Percentiles rank a stretch among this genome's conserved stretches.
Conservation (phyloP, 64 coral and sea anemone species). For the Montipora efflorescens region DNA sequence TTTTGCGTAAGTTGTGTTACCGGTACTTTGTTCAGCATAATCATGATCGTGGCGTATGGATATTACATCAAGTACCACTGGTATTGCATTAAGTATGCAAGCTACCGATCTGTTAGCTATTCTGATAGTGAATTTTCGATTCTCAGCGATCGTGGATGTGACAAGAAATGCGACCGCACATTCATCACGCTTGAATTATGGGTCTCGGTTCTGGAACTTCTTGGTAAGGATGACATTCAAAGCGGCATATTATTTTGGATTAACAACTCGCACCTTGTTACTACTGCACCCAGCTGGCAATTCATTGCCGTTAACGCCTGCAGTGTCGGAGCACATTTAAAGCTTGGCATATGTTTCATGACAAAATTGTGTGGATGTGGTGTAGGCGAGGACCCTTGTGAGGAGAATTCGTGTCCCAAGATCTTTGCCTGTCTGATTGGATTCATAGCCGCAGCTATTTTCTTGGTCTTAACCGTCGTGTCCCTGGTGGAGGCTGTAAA, state of each 20-base stretch:
- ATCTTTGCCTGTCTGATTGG: too few relatives aligned
- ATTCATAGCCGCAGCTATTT: too few relatives aligned
- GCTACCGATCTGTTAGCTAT: not conserved
- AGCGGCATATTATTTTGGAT: not conserved
- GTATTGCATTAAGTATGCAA: not conserved
- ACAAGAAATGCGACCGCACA: not conserved
- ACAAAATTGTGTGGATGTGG: too few relatives aligned
- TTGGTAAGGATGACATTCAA: not conserved
- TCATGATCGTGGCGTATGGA: not conserved
- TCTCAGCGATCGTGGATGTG: not conserved
- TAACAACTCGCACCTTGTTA: too few relatives aligned
- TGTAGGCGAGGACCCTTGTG: too few relatives aligned
- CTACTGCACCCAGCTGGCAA: too few relatives aligned
- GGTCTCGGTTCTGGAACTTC: not conserved
- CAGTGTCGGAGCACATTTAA: too few relatives aligned
- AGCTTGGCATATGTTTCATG: too few relatives aligned
- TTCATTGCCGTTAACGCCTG: too few relatives aligned
- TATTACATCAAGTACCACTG: not conserved
- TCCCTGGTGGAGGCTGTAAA: too few relatives aligned
- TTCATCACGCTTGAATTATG: not conserved
- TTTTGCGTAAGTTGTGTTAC: not conserved
- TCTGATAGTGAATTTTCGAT: not conserved
- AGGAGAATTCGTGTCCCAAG: too few relatives aligned
- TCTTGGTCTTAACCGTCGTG: too few relatives aligned
- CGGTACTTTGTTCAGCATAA: not conserved